Evolutionary conservation across 92 coral and sea anemone species (phyloP), one percentile per base, ranked within the genome.

Genomic region (Parazoanthus darwini): DNA sequence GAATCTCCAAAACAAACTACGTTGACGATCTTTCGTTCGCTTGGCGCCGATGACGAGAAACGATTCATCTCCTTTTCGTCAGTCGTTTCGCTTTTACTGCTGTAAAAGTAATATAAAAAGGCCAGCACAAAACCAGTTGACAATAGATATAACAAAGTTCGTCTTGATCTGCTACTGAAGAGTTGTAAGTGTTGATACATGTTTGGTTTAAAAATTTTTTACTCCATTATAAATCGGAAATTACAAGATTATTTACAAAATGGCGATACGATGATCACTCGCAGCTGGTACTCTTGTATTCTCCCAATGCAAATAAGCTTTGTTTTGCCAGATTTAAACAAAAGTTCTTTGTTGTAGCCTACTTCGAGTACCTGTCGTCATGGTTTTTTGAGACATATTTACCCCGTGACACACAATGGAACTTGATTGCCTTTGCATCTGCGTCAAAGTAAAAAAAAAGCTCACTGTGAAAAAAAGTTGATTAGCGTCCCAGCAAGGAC

Each of bases 1-100:
- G 87, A 84, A 72, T 84, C 87, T 70, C 87, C 87, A 84, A 84
- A 84, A 43, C 87, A 84, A 68, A 84, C 25, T 9, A 84, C 46
- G 87, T 71, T 51, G 79, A 84, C 8, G 37, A 26, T 26, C 38
- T 29, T 44, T 71, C 22, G 78, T 22, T 74, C 51, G 9, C 68
- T 48, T 14, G 22, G 18, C 42, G 33, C 4, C 9, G 6, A 44
- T 6, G 54, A 10, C 18, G 58, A 11, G 3, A 20, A 33, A 16
- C 23, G 46, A 14, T 44, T 70, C 13, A 39, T n/a, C 66, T 3
- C 10, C 8, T 22, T n/a, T 67, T 26, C 43, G 18, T 8, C 8
- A 3, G 16, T 43, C 18, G 14, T 22, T 70, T 70, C 79, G 46
- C 18, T 72, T 18, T 73, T 44, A 35, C 63, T 16, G 29, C 29